A percentile compares a stretch with the other conserved stretches of the same genome.
Evolutionary conservation across 1,140 invertebrate species (phyloP).

Genomic region (Teleogryllus occipitalis): DNA sequence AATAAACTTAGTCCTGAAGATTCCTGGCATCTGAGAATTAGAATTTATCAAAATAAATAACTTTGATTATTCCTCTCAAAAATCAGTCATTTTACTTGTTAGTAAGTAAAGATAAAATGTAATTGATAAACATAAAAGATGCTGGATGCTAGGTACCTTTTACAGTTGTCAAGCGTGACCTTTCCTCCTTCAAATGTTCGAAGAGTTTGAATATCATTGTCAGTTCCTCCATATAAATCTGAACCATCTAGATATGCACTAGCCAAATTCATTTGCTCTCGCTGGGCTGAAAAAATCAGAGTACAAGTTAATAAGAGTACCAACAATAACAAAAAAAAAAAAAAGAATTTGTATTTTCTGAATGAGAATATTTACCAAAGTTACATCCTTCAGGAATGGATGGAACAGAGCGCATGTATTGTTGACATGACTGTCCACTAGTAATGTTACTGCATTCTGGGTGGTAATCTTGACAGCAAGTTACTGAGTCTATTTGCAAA

Average conservation of each 20-base stretch:
- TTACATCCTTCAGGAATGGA: constrained; percentile 53
- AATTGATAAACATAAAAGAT: not conserved
- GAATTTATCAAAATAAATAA: constrained; percentile 23
- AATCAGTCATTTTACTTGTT: too few relatives aligned
- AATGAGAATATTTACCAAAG: constrained; percentile 42
- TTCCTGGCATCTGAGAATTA: constrained; percentile 38
- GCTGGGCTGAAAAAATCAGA: constrained; percentile 41
- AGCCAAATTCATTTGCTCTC: constrained; percentile 82
- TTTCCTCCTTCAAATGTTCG: constrained; percentile 66
- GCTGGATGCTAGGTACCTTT: constrained; percentile 33
- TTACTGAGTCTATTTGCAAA: not conserved
- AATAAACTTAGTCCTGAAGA: constrained; percentile 25
- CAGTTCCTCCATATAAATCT: constrained; percentile 72
- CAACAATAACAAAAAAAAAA: constrained; percentile 38
- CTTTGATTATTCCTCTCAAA: too few relatives aligned
- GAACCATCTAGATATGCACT: constrained; percentile 82
- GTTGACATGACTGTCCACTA: constrained; percentile 44
- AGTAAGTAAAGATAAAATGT: too few relatives aligned
- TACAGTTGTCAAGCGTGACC: constrained; percentile 53
- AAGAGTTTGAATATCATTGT: constrained; percentile 54
- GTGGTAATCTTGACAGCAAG: constrained; percentile 13
- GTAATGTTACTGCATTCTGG: constrained; percentile 7
- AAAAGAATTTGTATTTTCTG: constrained; percentile 31
- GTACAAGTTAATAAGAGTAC: constrained; percentile 13
- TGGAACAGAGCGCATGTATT: constrained; percentile 67